A percentile compares a stretch with the other conserved stretches of the same genome.
These are phyloP conservation scores for Lampropteryx suffumata DNA, from an alignment of 2,888 invertebrate genomes.

Conservation along the genomic window DNA sequence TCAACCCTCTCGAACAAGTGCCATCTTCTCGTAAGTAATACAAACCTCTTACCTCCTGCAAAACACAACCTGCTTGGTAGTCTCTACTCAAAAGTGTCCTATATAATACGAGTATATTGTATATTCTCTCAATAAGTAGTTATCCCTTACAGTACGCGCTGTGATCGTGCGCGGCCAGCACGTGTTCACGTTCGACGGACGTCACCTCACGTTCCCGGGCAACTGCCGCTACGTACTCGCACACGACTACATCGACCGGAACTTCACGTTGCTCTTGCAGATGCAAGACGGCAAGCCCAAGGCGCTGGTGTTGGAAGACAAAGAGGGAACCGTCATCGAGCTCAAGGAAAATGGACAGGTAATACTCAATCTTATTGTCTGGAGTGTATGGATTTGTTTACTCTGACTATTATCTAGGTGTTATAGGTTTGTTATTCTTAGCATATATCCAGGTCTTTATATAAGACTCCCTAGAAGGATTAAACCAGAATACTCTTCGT, in stretches of 20 bases:
- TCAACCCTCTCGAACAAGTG: conserved; percentile 81
- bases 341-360: conserved; percentile 85
- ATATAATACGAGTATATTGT: no score
- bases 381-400: neutral
- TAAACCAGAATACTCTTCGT: no score
- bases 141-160: conserved; percentile 81
- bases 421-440: no score
- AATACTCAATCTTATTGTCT: conserved; percentile 25
- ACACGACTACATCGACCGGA: conserved; percentile 92
- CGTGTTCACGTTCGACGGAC: conserved; percentile 94
- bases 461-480: no score
- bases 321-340: conserved; percentile 84
- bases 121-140: no score
- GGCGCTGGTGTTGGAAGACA: conserved; percentile 87
- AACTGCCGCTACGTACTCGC: conserved; percentile 92
- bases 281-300: conserved; percentile 87
- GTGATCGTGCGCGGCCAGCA: conserved; percentile 91
- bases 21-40: conserved; percentile 85
- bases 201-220: conserved; percentile 90
- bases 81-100: no score
- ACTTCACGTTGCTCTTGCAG: conserved; percentile 91
- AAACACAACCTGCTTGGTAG: no score
- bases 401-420: no score
- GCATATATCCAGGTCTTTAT: no score
- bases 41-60: no score